Base-by-base conservation (phyloP, 2,113 vertebrate species). In the Erinaceus europaeus region DNA sequence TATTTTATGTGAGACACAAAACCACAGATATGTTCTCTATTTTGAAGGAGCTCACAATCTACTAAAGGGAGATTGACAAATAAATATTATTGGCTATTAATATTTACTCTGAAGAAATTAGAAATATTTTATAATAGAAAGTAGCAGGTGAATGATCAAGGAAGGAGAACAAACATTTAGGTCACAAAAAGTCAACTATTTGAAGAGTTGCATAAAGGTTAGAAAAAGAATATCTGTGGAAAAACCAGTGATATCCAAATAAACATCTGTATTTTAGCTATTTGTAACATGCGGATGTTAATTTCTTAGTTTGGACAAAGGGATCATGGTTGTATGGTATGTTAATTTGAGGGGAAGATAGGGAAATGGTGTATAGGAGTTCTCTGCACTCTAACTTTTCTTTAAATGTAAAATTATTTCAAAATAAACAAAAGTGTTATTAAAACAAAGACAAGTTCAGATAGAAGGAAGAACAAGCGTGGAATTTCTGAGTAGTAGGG, bases 1-100 rank as follows among this genome's bases (percentile, higher is more conserved):
- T n/a, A n/a, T n/a, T n/a, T n/a, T n/a, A n/a, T n/a, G n/a, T n/a
- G 38, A 80, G 40, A 62, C 36, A 90, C 25, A 75, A 81, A 93
- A 74, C 55, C 52, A 67, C 2, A 67, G 23, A 75, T 8, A 53
- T 17, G 5, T 8, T 74, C 34, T 17, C 34, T 67, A 9, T 10
- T 84, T 74, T 84, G 8, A 25, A 34, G n/a, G 23, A 80, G 6
- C 13, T 89, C 42, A 52, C 1, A 11, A 9, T 76, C 34, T 84
- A 38, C 2, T 42, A 71, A 81, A 84, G 20, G 52, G 34, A 77
- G 5, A 46, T 52, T 17, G 17, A 52, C 62, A 76, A 79, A 10
- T 71, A 68, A 46, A 48, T 80, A 34, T 77, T 80, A 80, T 6
- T 85, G 13, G 3, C 27, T 89, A 59, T 42, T 74, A 18, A 75